Base-by-base conservation (phyloP, 1,140 invertebrate genomes). In the Lepidurus packardi region DNA sequence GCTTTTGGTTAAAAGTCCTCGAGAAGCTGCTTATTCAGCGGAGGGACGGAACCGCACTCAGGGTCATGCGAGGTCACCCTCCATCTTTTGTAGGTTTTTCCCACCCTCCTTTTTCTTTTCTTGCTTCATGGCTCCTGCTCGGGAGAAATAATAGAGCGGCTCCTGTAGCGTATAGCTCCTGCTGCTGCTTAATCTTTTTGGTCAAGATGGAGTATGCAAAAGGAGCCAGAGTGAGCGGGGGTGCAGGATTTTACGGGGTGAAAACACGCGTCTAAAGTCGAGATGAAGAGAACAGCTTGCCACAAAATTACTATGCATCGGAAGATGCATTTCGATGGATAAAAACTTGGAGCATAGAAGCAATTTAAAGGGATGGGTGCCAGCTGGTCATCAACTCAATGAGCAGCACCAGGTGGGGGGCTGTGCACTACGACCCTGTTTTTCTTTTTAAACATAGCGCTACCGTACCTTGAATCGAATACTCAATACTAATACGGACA, bases 401-500 rank as follows among this genome's bases (percentile, higher is more conserved):
- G 21, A 65, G 53, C 53, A 65, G 21, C 53, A 65, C 53, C 53
- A 65, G 53, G 53, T 65, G 53, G 53, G 34, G 34, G 34, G 13
- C 21, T 65, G 53, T 65, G 21, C 53, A 65, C 53, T 65, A 13
- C 53, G 21, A 65, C 53, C 53, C 53, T 21, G 16, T 65, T 21
- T 13, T 21, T 21, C 53, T n/a, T 65, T n/a, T 65, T 65, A 65
- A 21, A n/a, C 53, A 65, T 13, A 9, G 53, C 10, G 16, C 21
- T 21, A n/a, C 16, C 16, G 53, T 13, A 16, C 45, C 53, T 65
- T 65, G 16, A 21, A 65, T 65, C 53, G 21, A 11, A 65, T 65
- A 65, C 16, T 65, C 53, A 65, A 65, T 65, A 65, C 53, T 65
- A 65, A 65, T 65, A 65, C 53, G 53, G 21, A 65, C 53, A 65